These are phyloP conservation scores for Drosophila lini DNA, from an alignment of 1,140 invertebrate genomes.

Conservation along the genomic window DNA sequence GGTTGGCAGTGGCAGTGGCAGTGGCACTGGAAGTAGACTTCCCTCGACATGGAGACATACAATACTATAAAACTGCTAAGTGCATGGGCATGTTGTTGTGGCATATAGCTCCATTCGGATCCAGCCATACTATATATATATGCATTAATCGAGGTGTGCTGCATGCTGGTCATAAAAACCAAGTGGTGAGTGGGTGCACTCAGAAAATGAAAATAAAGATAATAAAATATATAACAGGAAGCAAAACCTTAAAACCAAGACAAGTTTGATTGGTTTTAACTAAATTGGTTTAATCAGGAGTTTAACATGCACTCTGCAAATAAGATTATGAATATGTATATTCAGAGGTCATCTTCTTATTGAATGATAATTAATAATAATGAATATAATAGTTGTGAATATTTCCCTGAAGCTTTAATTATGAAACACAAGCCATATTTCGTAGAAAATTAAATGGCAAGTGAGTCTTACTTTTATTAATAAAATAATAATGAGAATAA, in stretches of 20 bases:
- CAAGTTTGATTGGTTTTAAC: too few species aligned
- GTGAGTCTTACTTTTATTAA: too few species aligned
- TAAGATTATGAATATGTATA: not conserved
- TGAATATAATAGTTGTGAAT: not conserved
- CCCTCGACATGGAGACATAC: slow-evolving; percentile 34
- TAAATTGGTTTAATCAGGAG: not conserved
- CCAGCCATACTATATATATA: slow-evolving; percentile 17
- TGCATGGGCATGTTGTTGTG: slow-evolving; percentile 74
- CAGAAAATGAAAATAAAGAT: slow-evolving; percentile 18
- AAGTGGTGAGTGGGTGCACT: slow-evolving; percentile 41
- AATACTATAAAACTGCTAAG: slow-evolving; percentile 74
- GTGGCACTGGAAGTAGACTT: not conserved
- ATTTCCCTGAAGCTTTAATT: not conserved
- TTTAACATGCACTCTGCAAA: too few species aligned
- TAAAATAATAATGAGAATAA: too few species aligned
- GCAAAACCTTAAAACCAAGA: not conserved
- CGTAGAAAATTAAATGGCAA: not conserved
- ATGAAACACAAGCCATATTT: not conserved
- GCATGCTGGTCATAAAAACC: slow-evolving; percentile 55
- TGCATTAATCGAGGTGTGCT: slow-evolving; percentile 58
- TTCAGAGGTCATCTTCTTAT: not conserved
- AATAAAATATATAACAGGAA: not conserved
- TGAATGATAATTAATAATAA: too few species aligned
- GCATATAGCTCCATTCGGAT: slow-evolving; percentile 37
- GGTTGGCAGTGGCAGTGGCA: slow-evolving; percentile 66